phyloP scores from a whole-genome alignment of 2,113 vertebrate species.

The Platysternon megacephalum region DNA sequence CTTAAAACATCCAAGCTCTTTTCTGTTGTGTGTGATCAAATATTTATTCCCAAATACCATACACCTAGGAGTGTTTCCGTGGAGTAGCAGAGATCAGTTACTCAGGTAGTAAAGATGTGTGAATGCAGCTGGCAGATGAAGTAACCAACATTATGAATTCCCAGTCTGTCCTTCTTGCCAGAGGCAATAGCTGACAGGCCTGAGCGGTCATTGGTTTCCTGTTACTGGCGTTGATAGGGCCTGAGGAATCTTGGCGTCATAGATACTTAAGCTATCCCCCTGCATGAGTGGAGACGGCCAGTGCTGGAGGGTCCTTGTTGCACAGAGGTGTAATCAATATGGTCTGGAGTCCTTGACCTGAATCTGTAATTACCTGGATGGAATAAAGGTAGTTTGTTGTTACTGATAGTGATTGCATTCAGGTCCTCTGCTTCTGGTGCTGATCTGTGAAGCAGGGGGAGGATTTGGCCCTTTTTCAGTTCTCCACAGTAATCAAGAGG shows the following conservation, averaged over 20 bases:
- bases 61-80: slow-evolving; percentile 61
- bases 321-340: slow-evolving; percentile 82
- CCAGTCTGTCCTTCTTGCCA: slow-evolving; percentile 77
- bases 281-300: slow-evolving; percentile 67
- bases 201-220: slow-evolving; percentile 75
- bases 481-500: slow-evolving; percentile 58
- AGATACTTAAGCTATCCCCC: slow-evolving; percentile 75
- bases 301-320: slow-evolving; percentile 76
- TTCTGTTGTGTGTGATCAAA: slow-evolving; percentile 72
- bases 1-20: slow-evolving; percentile 71
- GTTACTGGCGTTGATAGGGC: slow-evolving; percentile 72
- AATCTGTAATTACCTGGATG: slow-evolving; percentile 86
- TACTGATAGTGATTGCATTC: slow-evolving; percentile 80
- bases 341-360: slow-evolving; percentile 81
- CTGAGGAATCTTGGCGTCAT: slow-evolving; percentile 75
- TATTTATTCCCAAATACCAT: slow-evolving; percentile 76
- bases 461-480: slow-evolving; percentile 68
- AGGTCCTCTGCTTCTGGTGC: slow-evolving; percentile 46
- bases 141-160: slow-evolving; percentile 71
- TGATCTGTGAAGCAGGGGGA: slow-evolving; percentile 61
- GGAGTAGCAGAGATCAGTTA: slow-evolving; percentile 71
- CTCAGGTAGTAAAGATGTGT: slow-evolving; percentile 83
- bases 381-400: slow-evolving; percentile 87
- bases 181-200: slow-evolving; percentile 80
- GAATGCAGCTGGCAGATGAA: slow-evolving; percentile 81